Conservation (phyloP, 37 sponge, comb jelly and placozoan genomes). For the Amphimedon queenslandica region DNA sequence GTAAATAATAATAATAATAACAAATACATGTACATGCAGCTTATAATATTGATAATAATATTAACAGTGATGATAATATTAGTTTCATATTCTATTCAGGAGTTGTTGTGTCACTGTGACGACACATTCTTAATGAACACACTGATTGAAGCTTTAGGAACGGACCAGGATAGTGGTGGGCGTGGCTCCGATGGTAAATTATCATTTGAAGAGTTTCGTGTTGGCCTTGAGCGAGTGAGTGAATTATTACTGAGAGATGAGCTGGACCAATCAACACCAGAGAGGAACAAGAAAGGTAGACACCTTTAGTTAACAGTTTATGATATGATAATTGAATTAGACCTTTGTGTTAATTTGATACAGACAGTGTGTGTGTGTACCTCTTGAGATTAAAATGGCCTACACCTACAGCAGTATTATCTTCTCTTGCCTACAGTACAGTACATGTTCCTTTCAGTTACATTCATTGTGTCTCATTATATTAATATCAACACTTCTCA, state of each 20-base stretch:
- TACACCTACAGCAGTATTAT: too few relatives aligned
- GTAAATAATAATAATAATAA: background rate
- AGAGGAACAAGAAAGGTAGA: background rate
- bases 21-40: background rate
- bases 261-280: background rate
- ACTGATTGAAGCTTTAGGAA: too few relatives aligned
- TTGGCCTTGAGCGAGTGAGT: slow-evolving; percentile 23
- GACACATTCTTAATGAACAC: too few relatives aligned
- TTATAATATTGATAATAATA: background rate
- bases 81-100: background rate
- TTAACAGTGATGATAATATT: background rate
- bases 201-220: slow-evolving; percentile 50
- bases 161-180: too few relatives aligned
- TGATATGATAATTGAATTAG: background rate
- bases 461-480: too few relatives aligned
- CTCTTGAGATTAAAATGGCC: too few relatives aligned
- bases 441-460: too few relatives aligned
- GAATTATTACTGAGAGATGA: background rate
- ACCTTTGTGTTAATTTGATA: background rate
- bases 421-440: too few relatives aligned
- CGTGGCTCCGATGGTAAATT: slow-evolving; percentile 37
- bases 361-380: background rate
- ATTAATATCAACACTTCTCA: too few relatives aligned
- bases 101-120: background rate
- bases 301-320: background rate